Conservation (phyloP, 1,140 invertebrate genomes). For the Piezodorus guildinii region DNA sequence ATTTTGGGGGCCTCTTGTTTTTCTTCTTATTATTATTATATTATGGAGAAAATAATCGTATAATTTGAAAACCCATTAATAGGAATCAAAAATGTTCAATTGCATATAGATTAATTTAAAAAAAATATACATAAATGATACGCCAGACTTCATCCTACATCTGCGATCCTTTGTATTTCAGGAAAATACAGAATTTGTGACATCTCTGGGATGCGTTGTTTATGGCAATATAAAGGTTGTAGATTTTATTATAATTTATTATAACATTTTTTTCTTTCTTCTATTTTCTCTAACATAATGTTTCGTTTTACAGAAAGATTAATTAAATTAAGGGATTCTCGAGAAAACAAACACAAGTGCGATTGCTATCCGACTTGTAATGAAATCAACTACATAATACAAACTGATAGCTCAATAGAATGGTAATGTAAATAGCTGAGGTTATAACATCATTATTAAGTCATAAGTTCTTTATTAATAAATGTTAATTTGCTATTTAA, state of each 20-base stretch:
- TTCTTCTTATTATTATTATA: too few species aligned
- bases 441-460: neutral
- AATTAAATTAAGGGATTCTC: conserved; percentile 4
- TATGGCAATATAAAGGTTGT: neutral
- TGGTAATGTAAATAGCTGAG: conserved; percentile 22
- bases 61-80: too few species aligned
- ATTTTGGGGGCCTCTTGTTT: too few species aligned
- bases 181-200: neutral
- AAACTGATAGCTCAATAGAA: conserved; percentile 24
- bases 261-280: neutral
- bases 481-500: too few species aligned
- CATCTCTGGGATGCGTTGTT: neutral
- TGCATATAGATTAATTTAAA: too few species aligned
- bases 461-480: neutral
- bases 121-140: neutral
- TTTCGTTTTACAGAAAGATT: conserved; percentile 12
- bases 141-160: neutral
- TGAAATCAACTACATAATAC: conserved; percentile 44
- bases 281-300: neutral
- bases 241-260: neutral
- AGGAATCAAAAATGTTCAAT: too few species aligned
- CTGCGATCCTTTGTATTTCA: neutral
- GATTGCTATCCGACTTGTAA: conserved; percentile 48
- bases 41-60: too few species aligned
- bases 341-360: conserved; percentile 34